Evolutionary conservation across 2,888 invertebrate genomes (phyloP).

Genomic region (Cataglyphis albicans): DNA sequence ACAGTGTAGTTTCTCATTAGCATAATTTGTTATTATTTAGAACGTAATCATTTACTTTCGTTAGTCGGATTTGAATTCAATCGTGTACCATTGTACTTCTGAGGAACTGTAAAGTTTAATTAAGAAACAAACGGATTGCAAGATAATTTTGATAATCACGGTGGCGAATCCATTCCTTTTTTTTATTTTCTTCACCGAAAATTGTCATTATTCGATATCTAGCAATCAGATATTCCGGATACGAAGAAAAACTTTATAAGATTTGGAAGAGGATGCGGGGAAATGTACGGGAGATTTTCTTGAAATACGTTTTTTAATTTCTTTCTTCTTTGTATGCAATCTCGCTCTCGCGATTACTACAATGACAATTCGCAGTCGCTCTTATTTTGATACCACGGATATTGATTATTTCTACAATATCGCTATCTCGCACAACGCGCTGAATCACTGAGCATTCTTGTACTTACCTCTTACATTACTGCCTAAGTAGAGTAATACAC

Average conservation of each 20-base stretch:
- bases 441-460: constrained; percentile 33
- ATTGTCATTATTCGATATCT: not conserved
- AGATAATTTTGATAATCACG: not conserved
- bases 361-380: not conserved
- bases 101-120: constrained; percentile 6
- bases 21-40: constrained; percentile 3
- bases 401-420: constrained; percentile 8
- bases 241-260: not conserved
- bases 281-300: not conserved
- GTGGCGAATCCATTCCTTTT: not conserved
- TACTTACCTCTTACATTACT: constrained; percentile 30
- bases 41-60: not conserved
- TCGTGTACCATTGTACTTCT: constrained; percentile 15
- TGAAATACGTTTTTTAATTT: not conserved
- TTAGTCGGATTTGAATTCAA: not conserved
- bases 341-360: constrained; percentile 22
- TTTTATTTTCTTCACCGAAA: not conserved
- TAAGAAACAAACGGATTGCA: not conserved
- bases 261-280: not conserved
- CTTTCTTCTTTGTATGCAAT: not conserved
- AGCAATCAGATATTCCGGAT: not conserved
- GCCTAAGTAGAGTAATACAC: constrained; percentile 40
- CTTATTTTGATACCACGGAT: not conserved
- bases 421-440: constrained; percentile 13
- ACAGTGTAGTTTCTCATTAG: constrained; percentile 14